Evolutionary conservation across 2,797 vertebrate species (phyloP).

Genomic region (Bucorvus abyssinicus): DNA sequence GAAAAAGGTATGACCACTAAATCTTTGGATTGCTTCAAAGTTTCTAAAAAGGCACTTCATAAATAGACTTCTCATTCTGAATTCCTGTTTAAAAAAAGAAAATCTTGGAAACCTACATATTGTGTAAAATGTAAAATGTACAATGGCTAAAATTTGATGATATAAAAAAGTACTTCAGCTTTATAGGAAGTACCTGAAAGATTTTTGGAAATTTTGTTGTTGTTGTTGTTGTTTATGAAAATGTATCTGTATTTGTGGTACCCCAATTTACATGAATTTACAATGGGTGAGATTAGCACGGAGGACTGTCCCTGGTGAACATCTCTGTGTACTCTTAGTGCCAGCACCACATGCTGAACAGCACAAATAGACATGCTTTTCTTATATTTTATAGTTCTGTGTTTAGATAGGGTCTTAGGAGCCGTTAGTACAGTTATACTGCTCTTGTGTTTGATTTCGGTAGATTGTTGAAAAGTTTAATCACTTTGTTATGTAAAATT

Average conservation of each 20-base stretch:
- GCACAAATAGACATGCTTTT: background rate
- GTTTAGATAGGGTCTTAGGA: background rate
- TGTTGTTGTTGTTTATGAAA: background rate
- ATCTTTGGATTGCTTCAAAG: background rate
- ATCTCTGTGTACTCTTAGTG: background rate
- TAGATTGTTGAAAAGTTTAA: conserved; percentile 50
- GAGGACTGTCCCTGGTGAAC: background rate
- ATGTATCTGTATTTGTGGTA: background rate
- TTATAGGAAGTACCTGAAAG: background rate
- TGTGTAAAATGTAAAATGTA: background rate
- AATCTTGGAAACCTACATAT: background rate
- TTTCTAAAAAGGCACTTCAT: background rate
- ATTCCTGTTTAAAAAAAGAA: background rate
- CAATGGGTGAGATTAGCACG: background rate
- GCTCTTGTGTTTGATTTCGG: conserved; percentile 37
- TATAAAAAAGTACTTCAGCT: background rate
- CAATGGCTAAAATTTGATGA: background rate
- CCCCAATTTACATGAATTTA: background rate
- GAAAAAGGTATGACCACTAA: background rate
- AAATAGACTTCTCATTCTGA: background rate
- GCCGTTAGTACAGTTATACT: background rate
- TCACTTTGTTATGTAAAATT: conserved; percentile 41
- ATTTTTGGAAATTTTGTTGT: background rate
- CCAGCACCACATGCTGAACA: background rate
- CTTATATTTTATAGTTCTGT: background rate